A percentile compares a stretch with the other conserved stretches of the same genome.
Evolutionary conservation across 2,797 vertebrate species (phyloP).

Genomic region (Poecilia gillii): DNA sequence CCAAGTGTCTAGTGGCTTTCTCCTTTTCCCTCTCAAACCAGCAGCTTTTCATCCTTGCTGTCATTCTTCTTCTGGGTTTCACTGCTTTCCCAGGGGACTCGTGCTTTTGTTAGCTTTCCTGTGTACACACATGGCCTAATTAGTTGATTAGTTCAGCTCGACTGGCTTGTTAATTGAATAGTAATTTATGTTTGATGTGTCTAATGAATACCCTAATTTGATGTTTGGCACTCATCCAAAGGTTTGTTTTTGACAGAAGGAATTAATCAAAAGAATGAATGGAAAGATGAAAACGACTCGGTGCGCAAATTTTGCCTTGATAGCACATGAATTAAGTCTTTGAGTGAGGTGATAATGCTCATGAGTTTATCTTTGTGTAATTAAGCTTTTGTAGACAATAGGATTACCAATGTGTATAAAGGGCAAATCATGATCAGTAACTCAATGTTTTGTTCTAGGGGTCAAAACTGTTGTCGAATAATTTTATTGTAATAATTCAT

Average conservation of each 20-base stretch:
- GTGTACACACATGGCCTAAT: slow-evolving; percentile 82
- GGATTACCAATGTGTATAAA: slow-evolving; percentile 1
- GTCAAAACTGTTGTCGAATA: background rate
- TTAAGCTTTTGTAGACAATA: slow-evolving; percentile 34
- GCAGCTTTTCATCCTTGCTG: slow-evolving; percentile 65
- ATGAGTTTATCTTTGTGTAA: slow-evolving; percentile 43
- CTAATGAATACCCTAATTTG: slow-evolving; percentile 79
- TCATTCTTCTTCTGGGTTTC: slow-evolving; percentile 72
- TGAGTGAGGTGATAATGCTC: slow-evolving; percentile 43
- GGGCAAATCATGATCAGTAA: background rate
- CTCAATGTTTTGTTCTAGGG: background rate
- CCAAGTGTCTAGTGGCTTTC: slow-evolving; percentile 8
- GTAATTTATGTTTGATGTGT: slow-evolving; percentile 80
- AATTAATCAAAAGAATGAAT: slow-evolving; percentile 68
- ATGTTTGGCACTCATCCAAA: slow-evolving; percentile 70
- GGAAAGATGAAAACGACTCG: slow-evolving; percentile 56
- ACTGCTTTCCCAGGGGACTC: slow-evolving; percentile 76
- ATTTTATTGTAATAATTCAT: background rate
- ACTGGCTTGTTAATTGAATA: slow-evolving; percentile 83
- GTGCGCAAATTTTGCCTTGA: slow-evolving; percentile 48
- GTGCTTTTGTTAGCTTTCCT: slow-evolving; percentile 81
- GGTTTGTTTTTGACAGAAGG: slow-evolving; percentile 62
- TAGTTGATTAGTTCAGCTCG: slow-evolving; percentile 84
- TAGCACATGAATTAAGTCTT: slow-evolving; percentile 52
- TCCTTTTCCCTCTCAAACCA: slow-evolving; percentile 38